A percentile compares a stretch with the other conserved stretches of the same genome.
phyloP scores from a whole-genome alignment of 2,113 vertebrate species.

The Seriola aureovittata region DNA sequence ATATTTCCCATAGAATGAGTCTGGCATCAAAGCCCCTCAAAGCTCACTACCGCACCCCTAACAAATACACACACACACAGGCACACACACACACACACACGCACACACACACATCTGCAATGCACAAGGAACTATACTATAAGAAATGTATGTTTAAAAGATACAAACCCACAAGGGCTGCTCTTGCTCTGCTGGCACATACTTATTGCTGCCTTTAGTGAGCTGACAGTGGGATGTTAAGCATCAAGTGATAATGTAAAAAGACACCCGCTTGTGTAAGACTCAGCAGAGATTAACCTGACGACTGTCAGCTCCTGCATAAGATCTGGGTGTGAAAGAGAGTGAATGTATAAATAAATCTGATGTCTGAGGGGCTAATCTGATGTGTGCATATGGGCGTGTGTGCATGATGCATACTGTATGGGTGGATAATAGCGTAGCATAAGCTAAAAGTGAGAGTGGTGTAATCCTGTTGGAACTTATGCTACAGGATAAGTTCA shows the following conservation, averaged over 20 bases:
- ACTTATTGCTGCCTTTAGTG: constrained; percentile 52
- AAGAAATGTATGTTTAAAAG: constrained; percentile 36
- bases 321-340: constrained; percentile 69
- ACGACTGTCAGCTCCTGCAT: constrained; percentile 75
- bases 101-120: constrained; percentile 18
- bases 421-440: constrained; percentile 50
- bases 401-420: constrained; percentile 40
- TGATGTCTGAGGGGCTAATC: constrained; percentile 73
- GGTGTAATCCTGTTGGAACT: constrained; percentile 58
- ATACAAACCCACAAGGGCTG: constrained; percentile 28
- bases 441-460: constrained; percentile 49
- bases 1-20: constrained; percentile 70
- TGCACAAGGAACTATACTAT: constrained; percentile 4
- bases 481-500: constrained; percentile 25
- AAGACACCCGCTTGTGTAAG: constrained; percentile 78
- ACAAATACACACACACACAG: constrained; percentile 9
- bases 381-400: constrained; percentile 58
- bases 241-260: constrained; percentile 70
- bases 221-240: constrained; percentile 72
- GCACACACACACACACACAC: constrained; percentile 8
- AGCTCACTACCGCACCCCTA: constrained; percentile 43
- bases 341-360: constrained; percentile 75
- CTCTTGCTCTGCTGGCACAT: constrained; percentile 21
- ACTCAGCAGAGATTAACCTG: constrained; percentile 83
- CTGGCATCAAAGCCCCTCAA: constrained; percentile 63